Conservation (phyloP, 2,797 vertebrate species). For the Malurus splendens region DNA sequence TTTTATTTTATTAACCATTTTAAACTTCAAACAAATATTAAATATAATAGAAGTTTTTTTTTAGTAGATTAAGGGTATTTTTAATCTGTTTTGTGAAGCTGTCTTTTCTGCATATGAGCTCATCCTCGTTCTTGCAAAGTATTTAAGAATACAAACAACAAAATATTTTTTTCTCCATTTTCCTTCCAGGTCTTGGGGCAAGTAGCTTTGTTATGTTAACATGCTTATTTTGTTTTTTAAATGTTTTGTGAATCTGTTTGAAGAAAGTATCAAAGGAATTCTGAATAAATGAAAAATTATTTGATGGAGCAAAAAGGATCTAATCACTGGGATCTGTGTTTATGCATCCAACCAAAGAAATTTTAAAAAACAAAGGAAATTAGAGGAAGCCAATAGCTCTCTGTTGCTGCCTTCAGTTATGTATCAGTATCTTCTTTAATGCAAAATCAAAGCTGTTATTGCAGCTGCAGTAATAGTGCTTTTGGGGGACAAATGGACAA, state of each 20-base stretch:
- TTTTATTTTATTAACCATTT: not conserved
- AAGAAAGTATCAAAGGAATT: conserved; percentile 35
- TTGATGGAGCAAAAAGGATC: not conserved
- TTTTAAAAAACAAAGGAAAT: conserved; percentile 46
- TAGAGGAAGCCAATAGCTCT: conserved; percentile 9
- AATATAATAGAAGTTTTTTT: not conserved
- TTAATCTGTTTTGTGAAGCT: not conserved
- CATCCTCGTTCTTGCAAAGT: not conserved
- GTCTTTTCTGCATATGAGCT: not conserved
- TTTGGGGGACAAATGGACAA: not conserved
- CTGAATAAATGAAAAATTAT: not conserved
- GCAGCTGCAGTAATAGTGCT: not conserved
- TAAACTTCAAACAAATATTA: not conserved
- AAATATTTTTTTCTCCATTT: not conserved
- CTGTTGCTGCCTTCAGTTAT: conserved; percentile 45
- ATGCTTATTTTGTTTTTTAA: conserved; percentile 53
- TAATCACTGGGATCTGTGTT: conserved; percentile 27
- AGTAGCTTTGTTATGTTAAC: not conserved
- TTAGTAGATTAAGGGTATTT: conserved; percentile 31
- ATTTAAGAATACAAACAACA: not conserved
- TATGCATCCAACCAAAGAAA: conserved; percentile 50
- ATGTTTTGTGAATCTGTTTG: conserved; percentile 37
- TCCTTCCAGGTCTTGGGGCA: not conserved
- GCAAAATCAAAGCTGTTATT: conserved; percentile 37
- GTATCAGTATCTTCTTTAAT: conserved; percentile 53